phyloP scores from a whole-genome alignment of 2,888 invertebrate genomes.

The Chydorus sphaericus region DNA sequence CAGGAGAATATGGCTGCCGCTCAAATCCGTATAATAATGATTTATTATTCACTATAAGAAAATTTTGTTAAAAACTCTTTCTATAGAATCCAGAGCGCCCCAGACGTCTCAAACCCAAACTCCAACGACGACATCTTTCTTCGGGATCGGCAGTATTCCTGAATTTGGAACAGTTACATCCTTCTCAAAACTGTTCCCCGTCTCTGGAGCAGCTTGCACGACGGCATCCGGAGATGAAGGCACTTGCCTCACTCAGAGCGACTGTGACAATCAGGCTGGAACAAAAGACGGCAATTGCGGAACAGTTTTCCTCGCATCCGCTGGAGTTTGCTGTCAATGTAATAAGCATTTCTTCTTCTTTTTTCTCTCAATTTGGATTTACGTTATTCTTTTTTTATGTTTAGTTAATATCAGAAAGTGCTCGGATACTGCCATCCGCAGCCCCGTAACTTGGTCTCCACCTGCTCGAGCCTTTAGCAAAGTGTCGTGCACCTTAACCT shows the following conservation, averaged over 20 bases:
- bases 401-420: not conserved
- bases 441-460: not conserved
- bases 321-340: not conserved
- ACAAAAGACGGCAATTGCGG: not conserved
- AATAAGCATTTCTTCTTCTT: not conserved
- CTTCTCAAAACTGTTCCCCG: not conserved
- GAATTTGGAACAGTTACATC: not conserved
- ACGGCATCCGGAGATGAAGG: not conserved
- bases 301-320: not conserved
- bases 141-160: not conserved
- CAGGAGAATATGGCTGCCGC: not conserved
- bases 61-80: not conserved
- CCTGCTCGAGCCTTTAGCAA: not conserved
- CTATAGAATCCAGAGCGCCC: not conserved
- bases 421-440: constrained; percentile 1
- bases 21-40: not conserved
- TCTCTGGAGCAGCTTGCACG: not conserved
- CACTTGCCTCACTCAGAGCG: not conserved
- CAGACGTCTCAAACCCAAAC: not conserved
- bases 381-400: not conserved
- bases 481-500: not conserved
- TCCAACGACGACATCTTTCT: not conserved
- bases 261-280: constrained; percentile 1
- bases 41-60: not conserved
- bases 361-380: too few relatives aligned